phyloP scores from a whole-genome alignment of 2,797 vertebrate genomes.

The Cryptoprocta ferox region DNA sequence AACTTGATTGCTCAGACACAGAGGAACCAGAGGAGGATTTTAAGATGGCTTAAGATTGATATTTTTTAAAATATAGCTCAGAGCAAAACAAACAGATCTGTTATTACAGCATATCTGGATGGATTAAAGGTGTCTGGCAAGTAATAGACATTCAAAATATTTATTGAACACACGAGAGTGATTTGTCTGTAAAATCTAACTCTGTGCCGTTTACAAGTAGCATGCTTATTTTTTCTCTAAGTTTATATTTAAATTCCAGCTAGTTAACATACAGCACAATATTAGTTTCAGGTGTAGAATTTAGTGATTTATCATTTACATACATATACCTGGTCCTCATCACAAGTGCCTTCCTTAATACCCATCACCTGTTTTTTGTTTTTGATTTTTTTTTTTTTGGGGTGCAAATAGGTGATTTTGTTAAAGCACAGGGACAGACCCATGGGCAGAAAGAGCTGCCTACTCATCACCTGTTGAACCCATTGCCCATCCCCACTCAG shows the following conservation, averaged over 20 bases:
- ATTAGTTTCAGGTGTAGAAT: background rate
- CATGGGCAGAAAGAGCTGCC: too few relatives aligned
- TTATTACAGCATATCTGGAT: background rate
- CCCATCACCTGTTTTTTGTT: background rate
- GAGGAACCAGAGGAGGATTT: background rate
- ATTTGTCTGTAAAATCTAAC: background rate
- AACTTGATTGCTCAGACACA: background rate
- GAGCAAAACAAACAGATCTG: background rate
- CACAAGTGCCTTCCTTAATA: background rate
- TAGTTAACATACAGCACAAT: background rate
- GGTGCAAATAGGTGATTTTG: too few relatives aligned
- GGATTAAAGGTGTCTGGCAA: background rate
- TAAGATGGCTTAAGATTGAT: background rate
- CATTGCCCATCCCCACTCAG: background rate
- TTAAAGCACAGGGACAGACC: too few relatives aligned
- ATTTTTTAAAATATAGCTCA: background rate
- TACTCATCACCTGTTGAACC: background rate
- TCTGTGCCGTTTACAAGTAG: background rate
- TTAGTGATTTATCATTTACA: background rate
- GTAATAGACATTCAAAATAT: slow-evolving; percentile 3
- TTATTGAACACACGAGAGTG: background rate
- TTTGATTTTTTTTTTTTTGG: too few relatives aligned
- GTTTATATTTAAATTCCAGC: background rate
- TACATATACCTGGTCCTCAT: background rate
- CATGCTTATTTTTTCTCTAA: background rate